Evolutionary conservation across 2,888 invertebrate genomes (phyloP), one percentile per base, ranked within the genome.

Genomic region (Trachelus tabidus): DNA sequence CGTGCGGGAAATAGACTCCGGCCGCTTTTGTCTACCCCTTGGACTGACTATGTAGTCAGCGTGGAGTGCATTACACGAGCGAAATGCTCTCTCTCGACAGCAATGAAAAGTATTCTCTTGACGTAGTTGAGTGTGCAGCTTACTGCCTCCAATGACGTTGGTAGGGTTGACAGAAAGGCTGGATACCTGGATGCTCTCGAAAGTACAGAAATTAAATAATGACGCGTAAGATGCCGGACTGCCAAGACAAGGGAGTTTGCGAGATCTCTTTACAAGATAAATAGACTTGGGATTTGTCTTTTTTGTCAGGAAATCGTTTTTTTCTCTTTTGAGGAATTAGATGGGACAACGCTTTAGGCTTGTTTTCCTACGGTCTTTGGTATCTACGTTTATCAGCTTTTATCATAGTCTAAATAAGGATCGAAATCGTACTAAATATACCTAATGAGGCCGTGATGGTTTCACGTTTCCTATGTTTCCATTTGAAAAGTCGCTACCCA

Each of bases 11-110:
- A 82, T 81, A 82, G 82, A 82, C 78, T 77, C 73, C 30, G 76
- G 73, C 33, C 75, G 79, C 82, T 81, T 79, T 82, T 82, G 82
- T 82, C 76, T 77, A 76, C 69, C 73, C 77, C 75, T 81, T 37
- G 71, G 74, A 15, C 31, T 12, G 33, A 71, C 71, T 56, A 23
- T 31, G 34, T 71, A 71, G 71, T 71, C 71, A 15, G 33, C 71
- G 71, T 15, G 33, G 71, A 71, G 34, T 74, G n/a, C 37, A 74
- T 74, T 35, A 74, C 74, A 34, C 33, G 23, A 33, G 74, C 37
- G 34, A 74, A 35, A 35, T 74, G 12, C 74, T 74, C 37, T 33
- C 33, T 30, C 71, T 30, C 34, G 74, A 31, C 31, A n/a, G 74
- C 34, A 34, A 34, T 34, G 74, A 34, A 74, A 74, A 71, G 71